Percentiles rank a stretch among this genome's conserved stretches.
Conservation (phyloP, 2,888 invertebrate species). For the Drosophila rubida region DNA sequence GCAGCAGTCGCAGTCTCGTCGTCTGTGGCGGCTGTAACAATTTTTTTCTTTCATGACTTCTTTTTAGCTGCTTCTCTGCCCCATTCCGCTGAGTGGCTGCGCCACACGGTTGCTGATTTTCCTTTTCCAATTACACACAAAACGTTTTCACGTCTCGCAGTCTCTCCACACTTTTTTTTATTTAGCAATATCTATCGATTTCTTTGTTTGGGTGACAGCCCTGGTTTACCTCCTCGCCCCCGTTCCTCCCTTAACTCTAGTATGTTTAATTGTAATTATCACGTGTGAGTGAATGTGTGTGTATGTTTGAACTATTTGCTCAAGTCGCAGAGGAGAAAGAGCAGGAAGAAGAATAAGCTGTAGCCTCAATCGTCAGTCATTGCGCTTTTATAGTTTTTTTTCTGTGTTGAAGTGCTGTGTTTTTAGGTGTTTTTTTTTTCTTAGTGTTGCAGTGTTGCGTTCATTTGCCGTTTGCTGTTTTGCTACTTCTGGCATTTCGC, state of each 20-base stretch:
- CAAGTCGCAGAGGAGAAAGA: slow-evolving; percentile 30
- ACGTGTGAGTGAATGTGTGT: slow-evolving; percentile 31
- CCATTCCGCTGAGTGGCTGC: slow-evolving; percentile 22
- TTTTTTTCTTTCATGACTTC: slow-evolving; percentile 63
- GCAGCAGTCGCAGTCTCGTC: slow-evolving; percentile 57
- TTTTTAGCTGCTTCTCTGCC: slow-evolving; percentile 50
- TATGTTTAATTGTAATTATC: slow-evolving; percentile 78
- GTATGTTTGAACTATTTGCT: slow-evolving; percentile 41
- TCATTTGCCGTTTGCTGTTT: slow-evolving; percentile 25
- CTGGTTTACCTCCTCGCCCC: background rate
- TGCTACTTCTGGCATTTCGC: slow-evolving; percentile 9
- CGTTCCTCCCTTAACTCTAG: slow-evolving; percentile 20
- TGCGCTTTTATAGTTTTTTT: slow-evolving; percentile 68
- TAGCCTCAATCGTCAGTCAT: slow-evolving; percentile 50
- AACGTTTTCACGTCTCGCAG: slow-evolving; percentile 55
- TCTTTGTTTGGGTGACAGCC: slow-evolving; percentile 69
- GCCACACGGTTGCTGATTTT: slow-evolving; percentile 50
- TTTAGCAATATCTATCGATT: slow-evolving; percentile 76
- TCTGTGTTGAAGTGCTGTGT: too few species aligned
- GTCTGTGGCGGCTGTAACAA: slow-evolving; percentile 78
- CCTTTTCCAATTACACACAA: slow-evolving; percentile 57
- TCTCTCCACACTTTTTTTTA: slow-evolving; percentile 12
- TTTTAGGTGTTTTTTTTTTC: too few species aligned
- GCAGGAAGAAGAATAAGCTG: slow-evolving; percentile 48
- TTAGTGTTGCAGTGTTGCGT: slow-evolving; percentile 30